phyloP scores from a whole-genome alignment of 2,888 invertebrate species.

The Coremacera marginata region DNA sequence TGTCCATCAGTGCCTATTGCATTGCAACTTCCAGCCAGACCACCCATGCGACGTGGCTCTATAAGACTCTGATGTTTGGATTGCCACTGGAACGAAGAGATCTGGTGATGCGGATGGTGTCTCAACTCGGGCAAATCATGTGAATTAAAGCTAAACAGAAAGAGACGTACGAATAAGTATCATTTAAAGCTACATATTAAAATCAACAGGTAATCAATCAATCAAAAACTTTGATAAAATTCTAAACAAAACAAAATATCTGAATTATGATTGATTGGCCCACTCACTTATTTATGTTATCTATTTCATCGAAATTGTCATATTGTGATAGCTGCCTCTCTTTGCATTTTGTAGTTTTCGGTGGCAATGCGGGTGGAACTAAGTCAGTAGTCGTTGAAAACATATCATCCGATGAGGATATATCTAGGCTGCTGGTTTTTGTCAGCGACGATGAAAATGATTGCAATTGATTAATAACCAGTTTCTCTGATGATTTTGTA shows the following conservation, averaged over 20 bases:
- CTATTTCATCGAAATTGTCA: conserved; percentile 76
- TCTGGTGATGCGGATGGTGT: conserved; percentile 54
- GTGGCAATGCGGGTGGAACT: conserved; percentile 75
- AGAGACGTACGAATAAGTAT: background rate
- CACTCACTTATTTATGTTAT: conserved; percentile 68
- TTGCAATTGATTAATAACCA: conserved; percentile 48
- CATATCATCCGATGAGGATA: conserved; percentile 50
- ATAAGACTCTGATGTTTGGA: conserved; percentile 69
- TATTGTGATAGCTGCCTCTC: conserved; percentile 76
- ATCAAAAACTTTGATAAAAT: too few species aligned
- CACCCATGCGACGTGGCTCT: conserved; percentile 58
- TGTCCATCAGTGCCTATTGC: conserved; percentile 58
- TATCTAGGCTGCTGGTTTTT: conserved; percentile 56
- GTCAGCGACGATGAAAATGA: conserved; percentile 51
- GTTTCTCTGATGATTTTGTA: conserved; percentile 50
- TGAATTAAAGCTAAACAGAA: conserved; percentile 48
- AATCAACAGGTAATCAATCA: background rate
- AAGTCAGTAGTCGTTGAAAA: conserved; percentile 46
- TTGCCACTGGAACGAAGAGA: conserved; percentile 60
- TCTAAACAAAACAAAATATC: background rate
- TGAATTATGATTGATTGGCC: background rate
- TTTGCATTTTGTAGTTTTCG: conserved; percentile 71
- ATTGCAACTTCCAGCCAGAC: conserved; percentile 55
- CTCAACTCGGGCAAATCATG: conserved; percentile 69
- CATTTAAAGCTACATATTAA: background rate